These are phyloP conservation scores for Spilarctia lutea DNA, from an alignment of 2,888 invertebrate species.

Conservation along the genomic window DNA sequence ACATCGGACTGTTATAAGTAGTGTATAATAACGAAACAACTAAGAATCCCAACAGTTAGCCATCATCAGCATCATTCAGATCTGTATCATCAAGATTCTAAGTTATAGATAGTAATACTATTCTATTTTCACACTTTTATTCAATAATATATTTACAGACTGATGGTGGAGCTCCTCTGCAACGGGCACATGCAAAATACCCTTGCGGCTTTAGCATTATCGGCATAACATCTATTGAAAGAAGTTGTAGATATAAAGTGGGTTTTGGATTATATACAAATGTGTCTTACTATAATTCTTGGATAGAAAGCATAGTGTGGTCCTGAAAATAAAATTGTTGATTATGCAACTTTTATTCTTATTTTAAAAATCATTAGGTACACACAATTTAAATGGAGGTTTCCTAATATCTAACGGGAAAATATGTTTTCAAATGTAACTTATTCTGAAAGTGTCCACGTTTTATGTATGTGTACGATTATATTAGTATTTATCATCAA, in stretches of 20 bases:
- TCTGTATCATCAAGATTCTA: no score
- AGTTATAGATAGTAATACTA: no score
- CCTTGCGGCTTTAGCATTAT: constrained; percentile 16
- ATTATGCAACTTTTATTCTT: neutral
- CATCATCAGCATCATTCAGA: no score
- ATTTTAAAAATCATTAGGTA: neutral
- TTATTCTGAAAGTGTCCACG: no score
- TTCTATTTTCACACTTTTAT: neutral
- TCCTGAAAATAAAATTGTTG: neutral
- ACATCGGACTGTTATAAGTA: no score
- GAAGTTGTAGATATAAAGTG: constrained; percentile 12
- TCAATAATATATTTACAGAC: constrained; percentile 2
- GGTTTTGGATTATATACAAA: constrained; percentile 13
- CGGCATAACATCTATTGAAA: constrained; percentile 14
- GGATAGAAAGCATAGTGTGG: constrained; percentile 21
- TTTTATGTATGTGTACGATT: no score
- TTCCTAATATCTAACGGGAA: no score
- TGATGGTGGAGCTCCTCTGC: constrained; percentile 11
- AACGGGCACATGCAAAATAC: constrained; percentile 2
- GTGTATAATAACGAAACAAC: neutral
- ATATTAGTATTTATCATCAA: no score
- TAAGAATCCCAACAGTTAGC: neutral
- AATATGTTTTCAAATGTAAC: no score
- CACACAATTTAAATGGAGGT: no score
- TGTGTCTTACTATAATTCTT: constrained; percentile 14